A percentile compares a stretch with the other conserved stretches of the same genome.
These are phyloP conservation scores for Sarcophaga bullata DNA, from an alignment of 1,140 invertebrate species.

Conservation along the genomic window DNA sequence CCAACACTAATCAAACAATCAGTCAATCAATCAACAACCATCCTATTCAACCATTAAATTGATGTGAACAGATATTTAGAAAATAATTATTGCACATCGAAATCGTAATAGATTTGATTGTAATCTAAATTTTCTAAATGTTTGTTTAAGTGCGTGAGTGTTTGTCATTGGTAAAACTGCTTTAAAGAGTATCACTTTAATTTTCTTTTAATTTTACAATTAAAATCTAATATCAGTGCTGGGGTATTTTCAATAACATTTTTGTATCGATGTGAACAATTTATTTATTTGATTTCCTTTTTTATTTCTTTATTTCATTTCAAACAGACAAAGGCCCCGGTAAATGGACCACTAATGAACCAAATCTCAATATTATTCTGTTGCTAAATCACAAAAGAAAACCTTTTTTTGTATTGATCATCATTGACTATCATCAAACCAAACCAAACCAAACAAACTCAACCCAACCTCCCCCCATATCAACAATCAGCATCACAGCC, in stretches of 20 bases:
- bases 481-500: background rate
- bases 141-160: background rate
- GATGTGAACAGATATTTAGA: background rate
- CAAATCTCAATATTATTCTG: background rate
- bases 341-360: slow-evolving; percentile 58
- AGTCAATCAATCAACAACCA: background rate
- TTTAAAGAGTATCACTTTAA: background rate
- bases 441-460: no score
- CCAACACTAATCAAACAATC: background rate
- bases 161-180: slow-evolving; percentile 7
- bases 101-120: no score
- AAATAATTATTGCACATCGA: background rate
- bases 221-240: background rate
- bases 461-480: no score
- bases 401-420: background rate
- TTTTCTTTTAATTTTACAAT: background rate
- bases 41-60: background rate
- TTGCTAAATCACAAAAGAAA: background rate
- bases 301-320: slow-evolving; percentile 42
- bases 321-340: slow-evolving; percentile 64
- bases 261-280: background rate
- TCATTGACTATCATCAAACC: background rate
- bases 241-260: background rate
- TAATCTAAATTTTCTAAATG: no score
- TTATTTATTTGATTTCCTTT: slow-evolving; percentile 26